Base-by-base conservation (phyloP, 2,113 vertebrate genomes). In the Aramus guarauna region DNA sequence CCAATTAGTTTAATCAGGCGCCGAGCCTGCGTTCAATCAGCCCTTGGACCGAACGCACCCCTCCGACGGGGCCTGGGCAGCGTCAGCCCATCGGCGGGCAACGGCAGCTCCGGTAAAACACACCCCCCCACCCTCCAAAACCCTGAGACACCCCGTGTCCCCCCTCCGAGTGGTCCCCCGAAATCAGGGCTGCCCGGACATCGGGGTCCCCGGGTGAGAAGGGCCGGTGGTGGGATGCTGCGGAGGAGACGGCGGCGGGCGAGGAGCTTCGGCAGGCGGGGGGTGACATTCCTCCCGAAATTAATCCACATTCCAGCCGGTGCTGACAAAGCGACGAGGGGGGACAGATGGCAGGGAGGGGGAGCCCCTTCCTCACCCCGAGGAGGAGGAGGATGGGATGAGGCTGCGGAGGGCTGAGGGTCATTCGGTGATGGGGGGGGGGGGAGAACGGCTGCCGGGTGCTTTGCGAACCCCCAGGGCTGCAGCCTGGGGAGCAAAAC, bases 271-370 rank as follows among this genome's bases (percentile, higher is more conserved):
- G 9, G 67, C 11, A 3, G 14, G 95, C 37, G 10, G 88, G 80
- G 80, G 93, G 88, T 24, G 88, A 79, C 94, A 96, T 96, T 96
- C 95, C 91, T 94, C 12, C 43, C 18, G 81, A 87, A 93, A 96
- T 95, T 9, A 96, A 95, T 94, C 77, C 93, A 17, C 95, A 95
- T 96, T 96, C 95, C 95, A 83, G 76, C 47, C 85, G 8, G 32
- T 16, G 93, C 94, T 95, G 94, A 90, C 95, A 94, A 68, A 84
- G 91, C 72, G 53, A 95, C 5, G 24, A 83, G 81, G 67, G 91
- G 91, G 95, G 58, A 83, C 95, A 94, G 95, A 96, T 96, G 95
- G 88, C 0, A 3, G 3, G 27, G 77, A 53, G 45, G 36, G 69
- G 52, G 22, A 89, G 85, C 75, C 64, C 88, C 88, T 79, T 95